Evolutionary conservation across 2,113 vertebrate genomes (phyloP).

Genomic region (Gymnogyps californianus): DNA sequence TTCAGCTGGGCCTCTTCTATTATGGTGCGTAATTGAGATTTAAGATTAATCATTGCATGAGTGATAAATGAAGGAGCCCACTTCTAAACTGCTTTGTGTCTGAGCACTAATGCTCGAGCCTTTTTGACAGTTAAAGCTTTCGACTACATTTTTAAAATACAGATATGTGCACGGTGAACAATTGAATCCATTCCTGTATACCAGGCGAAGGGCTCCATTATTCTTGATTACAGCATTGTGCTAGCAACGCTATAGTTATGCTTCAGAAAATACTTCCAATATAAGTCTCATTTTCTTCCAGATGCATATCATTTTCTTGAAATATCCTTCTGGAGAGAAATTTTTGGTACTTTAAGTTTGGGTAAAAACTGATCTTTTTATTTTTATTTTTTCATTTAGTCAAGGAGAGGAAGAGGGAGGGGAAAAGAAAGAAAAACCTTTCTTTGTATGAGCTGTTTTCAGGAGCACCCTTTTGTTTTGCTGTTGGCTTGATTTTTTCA

Average conservation of each 20-base stretch:
- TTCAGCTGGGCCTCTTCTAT: background rate
- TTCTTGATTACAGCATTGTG: slow-evolving; percentile 53
- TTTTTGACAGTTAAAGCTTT: slow-evolving; percentile 19
- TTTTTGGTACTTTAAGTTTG: background rate
- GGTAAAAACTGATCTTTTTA: background rate
- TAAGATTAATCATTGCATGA: slow-evolving; percentile 38
- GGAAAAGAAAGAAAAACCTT: background rate
- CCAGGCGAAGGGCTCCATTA: slow-evolving; percentile 9
- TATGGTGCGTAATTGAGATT: slow-evolving; percentile 6
- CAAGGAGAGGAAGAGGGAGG: background rate
- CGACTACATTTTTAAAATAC: slow-evolving; percentile 6
- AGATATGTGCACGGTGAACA: background rate
- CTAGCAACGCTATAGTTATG: background rate
- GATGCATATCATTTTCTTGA: slow-evolving; percentile 37
- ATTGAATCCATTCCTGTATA: background rate
- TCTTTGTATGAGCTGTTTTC: background rate
- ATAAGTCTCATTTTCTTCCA: slow-evolving; percentile 29
- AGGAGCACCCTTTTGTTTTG: background rate
- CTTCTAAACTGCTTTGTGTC: slow-evolving; percentile 3
- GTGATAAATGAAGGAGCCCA: background rate
- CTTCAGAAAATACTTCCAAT: slow-evolving; percentile 48
- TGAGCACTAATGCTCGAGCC: background rate
- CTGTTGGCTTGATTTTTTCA: background rate
- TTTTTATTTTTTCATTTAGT: background rate
- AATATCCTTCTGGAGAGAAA: background rate